phyloP scores from a whole-genome alignment of 37 sponge, comb jelly and placozoan genomes.

The Beroe forskalii region DNA sequence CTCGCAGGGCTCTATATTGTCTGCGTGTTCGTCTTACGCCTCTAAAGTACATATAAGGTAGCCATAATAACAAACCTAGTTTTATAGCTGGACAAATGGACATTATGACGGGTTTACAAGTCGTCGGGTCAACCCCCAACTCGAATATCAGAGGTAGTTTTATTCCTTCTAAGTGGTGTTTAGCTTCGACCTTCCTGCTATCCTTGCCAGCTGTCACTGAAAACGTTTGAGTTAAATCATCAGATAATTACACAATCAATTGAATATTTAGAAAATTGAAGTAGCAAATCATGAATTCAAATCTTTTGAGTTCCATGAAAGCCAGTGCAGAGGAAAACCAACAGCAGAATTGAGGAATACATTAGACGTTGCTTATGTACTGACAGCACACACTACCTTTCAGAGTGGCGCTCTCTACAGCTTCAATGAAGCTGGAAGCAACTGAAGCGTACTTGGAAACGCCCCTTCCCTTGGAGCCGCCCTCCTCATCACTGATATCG shows the following conservation, averaged over 20 bases:
- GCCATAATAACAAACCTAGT: slow-evolving; percentile 16
- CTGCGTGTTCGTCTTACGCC: too few species aligned
- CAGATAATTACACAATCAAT: too few species aligned
- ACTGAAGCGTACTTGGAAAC: slow-evolving; percentile 49
- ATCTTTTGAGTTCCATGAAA: too few species aligned
- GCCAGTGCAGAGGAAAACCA: too few species aligned
- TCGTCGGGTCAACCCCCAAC: slow-evolving; percentile 10
- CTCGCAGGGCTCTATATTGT: too few species aligned
- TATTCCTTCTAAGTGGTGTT: slow-evolving; percentile 32
- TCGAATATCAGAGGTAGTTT: slow-evolving; percentile 45
- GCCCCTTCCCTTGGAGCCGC: neutral
- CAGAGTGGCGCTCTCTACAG: slow-evolving; percentile 29
- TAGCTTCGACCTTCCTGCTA: slow-evolving; percentile 6
- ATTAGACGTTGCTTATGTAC: too few species aligned
- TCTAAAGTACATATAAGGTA: too few species aligned
- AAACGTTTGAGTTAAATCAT: too few species aligned
- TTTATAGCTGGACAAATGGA: slow-evolving; percentile 48
- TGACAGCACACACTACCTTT: too few species aligned
- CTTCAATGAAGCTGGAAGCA: slow-evolving; percentile 25
- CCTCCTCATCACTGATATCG: slow-evolving; percentile 49
- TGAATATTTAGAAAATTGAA: too few species aligned
- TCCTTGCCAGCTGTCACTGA: slow-evolving; percentile 22
- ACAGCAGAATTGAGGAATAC: too few species aligned
- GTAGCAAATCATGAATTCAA: too few species aligned
- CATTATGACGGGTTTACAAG: slow-evolving; percentile 27